These are phyloP conservation scores for Brachionus asplanchnoidis DNA, from an alignment of 1,140 invertebrate genomes.

Conservation along the genomic window DNA sequence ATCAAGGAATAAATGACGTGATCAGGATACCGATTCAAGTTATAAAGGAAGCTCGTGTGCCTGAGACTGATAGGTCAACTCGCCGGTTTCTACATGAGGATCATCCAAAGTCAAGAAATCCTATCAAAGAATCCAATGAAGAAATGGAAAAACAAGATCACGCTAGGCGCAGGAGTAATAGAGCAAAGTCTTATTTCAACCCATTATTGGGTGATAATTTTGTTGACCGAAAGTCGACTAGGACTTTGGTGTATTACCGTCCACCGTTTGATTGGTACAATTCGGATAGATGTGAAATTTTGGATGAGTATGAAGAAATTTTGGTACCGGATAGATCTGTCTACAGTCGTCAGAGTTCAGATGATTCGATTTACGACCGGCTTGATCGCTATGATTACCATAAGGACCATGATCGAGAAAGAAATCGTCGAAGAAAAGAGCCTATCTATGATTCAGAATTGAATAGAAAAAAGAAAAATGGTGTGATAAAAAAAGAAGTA, in stretches of 20 bases:
- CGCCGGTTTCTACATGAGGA: neutral
- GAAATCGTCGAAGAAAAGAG: neutral
- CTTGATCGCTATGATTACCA: neutral
- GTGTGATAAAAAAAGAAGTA: neutral
- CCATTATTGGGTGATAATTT: conserved; percentile 14
- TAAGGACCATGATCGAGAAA: neutral
- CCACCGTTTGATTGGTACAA: conserved; percentile 23
- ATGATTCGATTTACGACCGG: neutral
- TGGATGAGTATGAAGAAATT: conserved; percentile 19
- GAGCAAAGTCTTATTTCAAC: neutral
- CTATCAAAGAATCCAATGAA: neutral
- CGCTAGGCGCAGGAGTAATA: neutral
- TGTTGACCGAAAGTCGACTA: neutral
- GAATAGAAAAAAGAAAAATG: neutral
- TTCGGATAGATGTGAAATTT: neutral
- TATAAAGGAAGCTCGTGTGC: neutral
- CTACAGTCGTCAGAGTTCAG: neutral
- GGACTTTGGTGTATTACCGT: neutral
- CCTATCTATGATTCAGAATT: neutral
- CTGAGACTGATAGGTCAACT: neutral
- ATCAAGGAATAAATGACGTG: neutral
- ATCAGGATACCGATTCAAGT: neutral
- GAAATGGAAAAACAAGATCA: neutral
- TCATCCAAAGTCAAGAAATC: neutral
- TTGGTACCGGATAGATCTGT: neutral